Evolutionary conservation across 2,888 invertebrate genomes (phyloP), one percentile per base, ranked within the genome.

Genomic region (Ferrisia virgata): DNA sequence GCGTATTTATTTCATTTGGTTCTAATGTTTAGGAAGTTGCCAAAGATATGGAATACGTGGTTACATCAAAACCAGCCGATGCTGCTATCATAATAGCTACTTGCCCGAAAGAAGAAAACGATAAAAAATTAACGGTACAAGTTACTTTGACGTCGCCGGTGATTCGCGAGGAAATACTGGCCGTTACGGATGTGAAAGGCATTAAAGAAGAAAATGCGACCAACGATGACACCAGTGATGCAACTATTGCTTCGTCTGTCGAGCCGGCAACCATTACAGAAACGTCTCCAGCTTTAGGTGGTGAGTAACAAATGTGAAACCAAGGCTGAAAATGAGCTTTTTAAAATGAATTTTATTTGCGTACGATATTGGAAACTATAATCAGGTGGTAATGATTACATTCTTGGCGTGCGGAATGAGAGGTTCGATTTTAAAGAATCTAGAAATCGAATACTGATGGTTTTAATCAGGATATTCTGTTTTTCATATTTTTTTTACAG

Each of bases 71-170:
- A 88, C 92, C 95, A 80, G 94, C 95, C 85, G 95, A 96, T 87
- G 95, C 96, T 82, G 95, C 95, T 9, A 43, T 86, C 18, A 92
- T 98, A 86, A 91, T 93, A 76, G 95, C 97, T 83, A 91, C 93
- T n/a, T 94, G 94, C 87, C 94, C 93, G 85, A 90, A 91, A 81
- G 93, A 91, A 79, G 90, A 89, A 22, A 88, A 88, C 43, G 83
- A 69, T 13, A 83, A 83, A 76, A 40, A 40, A 85, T 88, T 95
- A 85, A 91, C 92, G 82, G 97, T 98, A 86, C 93, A 94, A 86
- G 95, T 98, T 86, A 94, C 95, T 86, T 91, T 98, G 86, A 98
- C 98, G 81, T 97, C 98, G 86, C 97, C 97, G 78, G 91, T 97
- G 83, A 94, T 98, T 92, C 92, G 98, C 85, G 97, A 97, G 89